Percentiles rank a stretch among this genome's conserved stretches.
phyloP scores from a whole-genome alignment of 2,888 invertebrate genomes.

The Tipula confusa region DNA sequence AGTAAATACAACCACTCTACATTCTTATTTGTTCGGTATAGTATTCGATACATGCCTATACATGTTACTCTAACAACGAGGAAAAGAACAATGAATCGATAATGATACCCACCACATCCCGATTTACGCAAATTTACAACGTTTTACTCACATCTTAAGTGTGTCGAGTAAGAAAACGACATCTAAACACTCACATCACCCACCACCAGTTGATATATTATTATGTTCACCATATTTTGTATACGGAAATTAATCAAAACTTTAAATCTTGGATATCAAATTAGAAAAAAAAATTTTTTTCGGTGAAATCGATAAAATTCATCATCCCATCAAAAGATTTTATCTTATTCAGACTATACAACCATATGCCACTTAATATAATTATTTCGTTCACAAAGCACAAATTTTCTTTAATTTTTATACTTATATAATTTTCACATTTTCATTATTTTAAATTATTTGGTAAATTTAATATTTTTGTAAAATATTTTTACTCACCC shows the following conservation, averaged over 20 bases:
- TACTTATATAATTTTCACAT: background rate
- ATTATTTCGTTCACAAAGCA: background rate
- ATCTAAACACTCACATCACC: background rate
- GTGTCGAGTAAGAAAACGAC: background rate
- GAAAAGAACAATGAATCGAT: background rate
- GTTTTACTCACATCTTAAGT: background rate
- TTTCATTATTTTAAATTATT: background rate
- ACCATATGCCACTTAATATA: background rate
- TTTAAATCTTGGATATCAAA: background rate
- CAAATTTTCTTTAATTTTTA: background rate
- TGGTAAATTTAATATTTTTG: background rate
- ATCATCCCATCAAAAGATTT: background rate
- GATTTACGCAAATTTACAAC: background rate
- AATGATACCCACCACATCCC: background rate
- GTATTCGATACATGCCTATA: background rate
- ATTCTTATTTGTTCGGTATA: background rate
- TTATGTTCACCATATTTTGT: background rate
- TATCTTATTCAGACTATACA: background rate
- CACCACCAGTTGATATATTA: background rate
- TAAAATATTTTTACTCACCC: conserved; percentile 47
- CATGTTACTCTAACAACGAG: background rate
- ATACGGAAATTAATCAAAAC: background rate
- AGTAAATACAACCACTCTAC: background rate
- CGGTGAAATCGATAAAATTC: background rate
- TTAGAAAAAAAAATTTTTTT: background rate